These are phyloP conservation scores for Belgica antarctica DNA, from an alignment of 2,888 invertebrate genomes.

Conservation along the genomic window DNA sequence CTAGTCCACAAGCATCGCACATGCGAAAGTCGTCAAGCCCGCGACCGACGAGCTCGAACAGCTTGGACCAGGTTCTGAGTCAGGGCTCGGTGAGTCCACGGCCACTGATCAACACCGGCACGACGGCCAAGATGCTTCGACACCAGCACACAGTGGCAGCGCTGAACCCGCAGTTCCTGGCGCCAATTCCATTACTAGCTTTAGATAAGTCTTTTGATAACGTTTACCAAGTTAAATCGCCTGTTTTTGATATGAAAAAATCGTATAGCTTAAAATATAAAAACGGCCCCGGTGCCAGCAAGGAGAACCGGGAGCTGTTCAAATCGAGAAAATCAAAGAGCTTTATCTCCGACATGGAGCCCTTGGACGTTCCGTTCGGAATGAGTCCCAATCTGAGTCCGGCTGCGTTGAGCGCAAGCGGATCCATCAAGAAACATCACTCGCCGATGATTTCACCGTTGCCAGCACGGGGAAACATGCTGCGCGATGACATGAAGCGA, in stretches of 20 bases:
- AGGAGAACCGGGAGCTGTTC: constrained; percentile 41
- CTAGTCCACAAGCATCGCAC: constrained; percentile 30
- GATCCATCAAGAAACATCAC: constrained; percentile 41
- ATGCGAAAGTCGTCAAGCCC: constrained; percentile 16
- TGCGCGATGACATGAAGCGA: constrained; percentile 36
- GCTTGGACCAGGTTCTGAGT: constrained; percentile 38
- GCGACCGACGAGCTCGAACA: constrained; percentile 35
- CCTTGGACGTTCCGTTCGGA: constrained; percentile 44
- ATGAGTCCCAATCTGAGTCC: constrained; percentile 41
- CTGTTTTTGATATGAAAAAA: constrained; percentile 44
- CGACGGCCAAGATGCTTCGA: constrained; percentile 38
- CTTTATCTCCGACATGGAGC: constrained; percentile 53
- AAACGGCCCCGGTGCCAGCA: constrained; percentile 31
- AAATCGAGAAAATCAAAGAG: constrained; percentile 55
- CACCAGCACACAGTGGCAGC: constrained; percentile 39
- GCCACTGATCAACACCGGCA: constrained; percentile 13
- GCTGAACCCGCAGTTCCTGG: constrained; percentile 39
- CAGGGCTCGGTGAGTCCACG: constrained; percentile 27
- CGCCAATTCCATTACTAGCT: constrained; percentile 40
- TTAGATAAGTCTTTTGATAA: constrained; percentile 44
- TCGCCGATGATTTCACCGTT: constrained; percentile 38
- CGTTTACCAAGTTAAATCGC: constrained; percentile 43
- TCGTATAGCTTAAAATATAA: constrained; percentile 44
- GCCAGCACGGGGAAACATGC: constrained; percentile 7
- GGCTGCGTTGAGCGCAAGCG: constrained; percentile 41